Evolutionary conservation across 1,140 invertebrate genomes (phyloP).

Genomic region (Drosophila pallidifrons): DNA sequence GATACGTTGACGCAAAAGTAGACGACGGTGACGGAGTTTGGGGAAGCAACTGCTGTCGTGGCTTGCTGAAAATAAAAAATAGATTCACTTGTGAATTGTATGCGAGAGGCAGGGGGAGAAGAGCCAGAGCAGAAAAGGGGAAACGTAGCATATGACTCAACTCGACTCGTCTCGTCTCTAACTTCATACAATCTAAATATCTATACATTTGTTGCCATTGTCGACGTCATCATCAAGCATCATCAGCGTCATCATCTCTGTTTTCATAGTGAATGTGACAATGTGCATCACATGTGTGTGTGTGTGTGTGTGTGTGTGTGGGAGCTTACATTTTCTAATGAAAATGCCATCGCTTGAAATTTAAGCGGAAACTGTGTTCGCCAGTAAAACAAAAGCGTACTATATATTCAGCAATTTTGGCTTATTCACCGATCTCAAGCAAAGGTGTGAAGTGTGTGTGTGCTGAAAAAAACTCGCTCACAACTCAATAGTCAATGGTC

Average conservation of each 20-base stretch:
- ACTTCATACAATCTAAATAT: slow-evolving; percentile 6
- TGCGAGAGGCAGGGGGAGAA: not conserved
- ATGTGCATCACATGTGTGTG: slow-evolving; percentile 49
- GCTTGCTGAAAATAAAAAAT: slow-evolving; percentile 59
- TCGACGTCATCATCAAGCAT: slow-evolving; percentile 9
- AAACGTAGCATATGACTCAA: slow-evolving; percentile 26
- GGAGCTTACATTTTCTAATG: slow-evolving; percentile 33
- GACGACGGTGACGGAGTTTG: too few species aligned
- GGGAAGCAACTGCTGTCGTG: not conserved
- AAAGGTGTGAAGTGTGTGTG: slow-evolving; percentile 50
- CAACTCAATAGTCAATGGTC: slow-evolving; percentile 75
- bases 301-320: slow-evolving; percentile 14
- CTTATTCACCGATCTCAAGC: slow-evolving; percentile 49
- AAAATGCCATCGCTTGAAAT: slow-evolving; percentile 71
- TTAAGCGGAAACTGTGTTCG: slow-evolving; percentile 42
- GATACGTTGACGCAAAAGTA: not conserved
- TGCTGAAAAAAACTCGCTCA: slow-evolving; percentile 42
- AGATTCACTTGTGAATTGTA: slow-evolving; percentile 52
- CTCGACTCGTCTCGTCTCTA: not conserved
- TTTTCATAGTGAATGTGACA: slow-evolving; percentile 61
- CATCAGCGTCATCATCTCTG: slow-evolving; percentile 33
- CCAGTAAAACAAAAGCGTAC: slow-evolving; percentile 10
- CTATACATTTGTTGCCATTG: slow-evolving; percentile 15
- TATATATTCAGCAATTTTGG: slow-evolving; percentile 52
- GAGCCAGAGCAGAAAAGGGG: not conserved